These are phyloP conservation scores for Thelaira solivaga DNA, from an alignment of 2,888 invertebrate genomes.

Conservation along the genomic window DNA sequence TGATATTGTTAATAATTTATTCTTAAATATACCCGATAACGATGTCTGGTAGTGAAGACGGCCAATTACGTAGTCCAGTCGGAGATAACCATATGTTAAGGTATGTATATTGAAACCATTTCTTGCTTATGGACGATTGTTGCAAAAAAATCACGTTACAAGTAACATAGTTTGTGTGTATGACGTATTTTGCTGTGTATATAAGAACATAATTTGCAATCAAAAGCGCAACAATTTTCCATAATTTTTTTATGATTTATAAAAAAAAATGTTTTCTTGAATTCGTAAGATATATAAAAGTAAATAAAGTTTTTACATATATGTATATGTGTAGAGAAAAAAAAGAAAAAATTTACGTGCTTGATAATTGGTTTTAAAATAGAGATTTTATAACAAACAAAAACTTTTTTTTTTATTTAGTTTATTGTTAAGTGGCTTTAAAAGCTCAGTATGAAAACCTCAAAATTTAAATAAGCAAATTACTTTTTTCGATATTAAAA, in stretches of 20 bases:
- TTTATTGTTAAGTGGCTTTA: slow-evolving; percentile 33
- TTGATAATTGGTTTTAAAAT: slow-evolving; percentile 26
- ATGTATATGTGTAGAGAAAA: too few species aligned
- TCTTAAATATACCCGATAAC: neutral
- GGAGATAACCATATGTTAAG: slow-evolving; percentile 79
- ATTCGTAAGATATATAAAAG: slow-evolving; percentile 55
- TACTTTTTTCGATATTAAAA: too few species aligned
- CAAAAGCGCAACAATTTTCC: slow-evolving; percentile 65
- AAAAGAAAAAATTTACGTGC: slow-evolving; percentile 44
- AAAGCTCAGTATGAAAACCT: too few species aligned
- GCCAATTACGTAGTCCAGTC: slow-evolving; percentile 88
- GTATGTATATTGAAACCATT: slow-evolving; percentile 70
- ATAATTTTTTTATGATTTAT: slow-evolving; percentile 58
- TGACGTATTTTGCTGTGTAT: slow-evolving; percentile 4
- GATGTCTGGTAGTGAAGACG: slow-evolving; percentile 85
- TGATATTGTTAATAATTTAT: neutral
- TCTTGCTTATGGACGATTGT: slow-evolving; percentile 49
- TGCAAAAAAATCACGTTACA: slow-evolving; percentile 44
- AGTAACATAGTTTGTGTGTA: slow-evolving; percentile 14
- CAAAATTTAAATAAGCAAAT: too few species aligned
- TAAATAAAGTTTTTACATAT: slow-evolving; percentile 31
- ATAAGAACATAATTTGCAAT: slow-evolving; percentile 18
- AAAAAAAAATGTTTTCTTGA: slow-evolving; percentile 59
- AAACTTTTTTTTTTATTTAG: slow-evolving; percentile 10
- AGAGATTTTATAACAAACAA: neutral